Evolutionary conservation across 2,888 invertebrate genomes (phyloP).

Genomic region (Cheilosia variabilis): DNA sequence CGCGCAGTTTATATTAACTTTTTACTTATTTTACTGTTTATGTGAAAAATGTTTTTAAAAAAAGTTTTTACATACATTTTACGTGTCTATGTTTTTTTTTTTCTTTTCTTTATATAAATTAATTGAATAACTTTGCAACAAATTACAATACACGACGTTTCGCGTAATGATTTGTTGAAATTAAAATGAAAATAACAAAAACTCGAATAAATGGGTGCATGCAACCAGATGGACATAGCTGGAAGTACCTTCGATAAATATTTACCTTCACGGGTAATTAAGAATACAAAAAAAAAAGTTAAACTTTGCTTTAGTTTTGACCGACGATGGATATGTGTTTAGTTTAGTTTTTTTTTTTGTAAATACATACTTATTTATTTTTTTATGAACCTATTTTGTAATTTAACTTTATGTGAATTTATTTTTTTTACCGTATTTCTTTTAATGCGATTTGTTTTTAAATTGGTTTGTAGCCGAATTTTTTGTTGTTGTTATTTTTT

Average conservation of each 20-base stretch:
- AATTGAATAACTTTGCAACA: conserved; percentile 4
- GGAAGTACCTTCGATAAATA: conserved; percentile 78
- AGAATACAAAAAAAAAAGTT: conserved; percentile 52
- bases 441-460: conserved; percentile 44
- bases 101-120: conserved; percentile 18
- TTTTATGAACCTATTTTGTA: conserved; percentile 24
- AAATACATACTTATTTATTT: conserved; percentile 54
- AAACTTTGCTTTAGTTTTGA: conserved; percentile 49
- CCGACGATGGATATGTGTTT: conserved; percentile 35
- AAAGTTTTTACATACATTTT: conserved; percentile 9
- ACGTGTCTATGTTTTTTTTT: conserved; percentile 19
- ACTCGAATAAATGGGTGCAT: conserved; percentile 43
- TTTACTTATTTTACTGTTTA: no score
- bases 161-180: conserved; percentile 11
- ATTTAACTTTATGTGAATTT: conserved; percentile 62
- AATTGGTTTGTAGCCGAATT: conserved; percentile 27
- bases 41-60: conserved; percentile 24
- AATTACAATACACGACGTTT: conserved; percentile 1
- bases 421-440: conserved; percentile 42
- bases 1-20: no score
- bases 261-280: conserved; percentile 78
- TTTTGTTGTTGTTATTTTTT: conserved; percentile 51
- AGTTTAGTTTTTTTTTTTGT: conserved; percentile 29
- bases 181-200: conserved; percentile 5
- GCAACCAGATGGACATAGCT: conserved; percentile 83